Conservation (phyloP, 2,888 invertebrate species). For the Vesta saturnalis region DNA sequence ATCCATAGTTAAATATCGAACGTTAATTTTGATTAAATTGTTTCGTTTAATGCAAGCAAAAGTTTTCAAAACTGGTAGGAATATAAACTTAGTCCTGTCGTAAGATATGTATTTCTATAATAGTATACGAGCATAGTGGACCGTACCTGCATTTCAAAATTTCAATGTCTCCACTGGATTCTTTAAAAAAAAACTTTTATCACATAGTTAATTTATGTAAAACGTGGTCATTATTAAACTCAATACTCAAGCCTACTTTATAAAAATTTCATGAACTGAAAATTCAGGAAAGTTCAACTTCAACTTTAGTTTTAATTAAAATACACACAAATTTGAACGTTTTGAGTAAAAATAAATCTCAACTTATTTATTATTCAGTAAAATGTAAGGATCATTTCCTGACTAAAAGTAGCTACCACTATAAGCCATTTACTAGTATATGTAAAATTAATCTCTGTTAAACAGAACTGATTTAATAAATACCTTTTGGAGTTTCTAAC, state of each 20-base stretch:
- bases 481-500: constrained; percentile 62
- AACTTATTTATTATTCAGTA: too few species aligned
- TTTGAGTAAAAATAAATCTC: too few species aligned
- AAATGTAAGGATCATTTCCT: constrained; percentile 30
- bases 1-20: too few species aligned
- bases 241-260: constrained; percentile 48
- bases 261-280: neutral
- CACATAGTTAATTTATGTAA: constrained; percentile 63
- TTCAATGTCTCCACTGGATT: constrained; percentile 62
- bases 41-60: neutral
- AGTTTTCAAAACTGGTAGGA: constrained; percentile 18
- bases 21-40: too few species aligned
- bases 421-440: constrained; percentile 64
- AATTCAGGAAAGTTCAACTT: neutral
- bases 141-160: constrained; percentile 62
- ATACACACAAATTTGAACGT: too few species aligned
- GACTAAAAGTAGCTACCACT: constrained; percentile 55
- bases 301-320: neutral
- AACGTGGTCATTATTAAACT: constrained; percentile 61
- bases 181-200: constrained; percentile 65
- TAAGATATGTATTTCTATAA: constrained; percentile 38
- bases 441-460: constrained; percentile 65
- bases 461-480: constrained; percentile 65
- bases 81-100: constrained; percentile 9
- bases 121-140: constrained; percentile 58